These are phyloP conservation scores for Drosophila kanapiae DNA, from an alignment of 1,140 invertebrate species.

Conservation along the genomic window DNA sequence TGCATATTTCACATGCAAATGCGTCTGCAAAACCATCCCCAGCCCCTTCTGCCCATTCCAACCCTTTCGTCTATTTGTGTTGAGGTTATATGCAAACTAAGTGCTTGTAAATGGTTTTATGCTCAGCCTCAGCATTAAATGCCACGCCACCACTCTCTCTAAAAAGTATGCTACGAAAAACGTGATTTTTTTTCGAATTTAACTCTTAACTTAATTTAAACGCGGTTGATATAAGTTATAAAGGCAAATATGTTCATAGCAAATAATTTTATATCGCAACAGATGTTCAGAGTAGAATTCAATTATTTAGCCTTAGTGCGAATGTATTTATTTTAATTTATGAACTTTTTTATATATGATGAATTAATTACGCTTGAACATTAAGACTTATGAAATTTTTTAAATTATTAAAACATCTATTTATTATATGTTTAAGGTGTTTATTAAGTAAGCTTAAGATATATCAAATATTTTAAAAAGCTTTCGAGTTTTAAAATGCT, in stretches of 20 bases:
- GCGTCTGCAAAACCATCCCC: constrained; percentile 10
- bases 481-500: constrained; percentile 19
- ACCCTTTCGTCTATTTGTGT: constrained; percentile 26
- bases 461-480: too few relatives aligned
- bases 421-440: too few relatives aligned
- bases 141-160: constrained; percentile 9
- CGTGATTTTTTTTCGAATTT: neutral
- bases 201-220: neutral
- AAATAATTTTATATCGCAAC: neutral
- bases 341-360: too few relatives aligned
- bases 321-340: too few relatives aligned
- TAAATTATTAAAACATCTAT: too few relatives aligned
- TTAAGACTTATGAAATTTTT: too few relatives aligned
- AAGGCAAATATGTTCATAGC: neutral
- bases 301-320: too few relatives aligned
- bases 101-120: constrained; percentile 76
- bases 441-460: too few relatives aligned
- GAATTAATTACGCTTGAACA: too few relatives aligned
- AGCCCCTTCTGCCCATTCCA: neutral
- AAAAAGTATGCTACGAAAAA: constrained; percentile 39
- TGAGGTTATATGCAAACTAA: constrained; percentile 73
- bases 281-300: neutral
- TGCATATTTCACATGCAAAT: constrained; percentile 75
- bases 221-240: neutral
- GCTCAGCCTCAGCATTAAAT: constrained; percentile 49